Evolutionary conservation across 2,888 invertebrate species (phyloP), one percentile per base, ranked within the genome.

Genomic region (Ferdinandea cuprea): DNA sequence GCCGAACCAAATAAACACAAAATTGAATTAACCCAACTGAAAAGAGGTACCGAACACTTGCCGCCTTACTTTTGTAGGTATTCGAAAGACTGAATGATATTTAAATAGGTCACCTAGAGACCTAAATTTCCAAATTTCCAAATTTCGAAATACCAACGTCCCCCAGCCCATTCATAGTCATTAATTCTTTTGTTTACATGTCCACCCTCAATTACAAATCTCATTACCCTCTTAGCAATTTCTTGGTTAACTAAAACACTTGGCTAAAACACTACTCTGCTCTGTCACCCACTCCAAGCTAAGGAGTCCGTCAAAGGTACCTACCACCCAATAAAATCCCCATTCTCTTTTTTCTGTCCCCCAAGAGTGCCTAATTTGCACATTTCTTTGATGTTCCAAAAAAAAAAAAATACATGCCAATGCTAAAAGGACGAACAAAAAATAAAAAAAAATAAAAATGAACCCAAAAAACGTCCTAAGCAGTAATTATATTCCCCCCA

Each of bases 401-500:
- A 46, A 42, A 30, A 30, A 15, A 37, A 37, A 17, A 44, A 15
- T 6, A 4, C n/a, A 2, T 52, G 30, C 52, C 28, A n/a, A n/a
- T 15, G 2, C 9, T 9, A 11, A 8, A 46, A 46, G 19, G 5
- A 17, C 28, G 9, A 17, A 52, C 42, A 61, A 30, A 8, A n/a
- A 30, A 9, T 11, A 11, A 15, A 4, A 63, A 56, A 35, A 44
- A 32, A n/a, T n/a, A 17, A 52, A 50, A 61, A 30, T 9, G 11
- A 30, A 9, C 15, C 15, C 25, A 4, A 63, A 56, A 35, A 44
- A 32, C 74, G 54, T 74, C 61, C 42, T 54, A 56, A 74, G 56
- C 54, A 48, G 48, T 80, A 80, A 80, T 80, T 80, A 74, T 80
- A 21, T 50, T 54, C 50, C 61, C 56, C 25, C 61, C 30, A 50